Conservation (phyloP, 2,113 vertebrate genomes). For the Chaetorhynchus papuensis region DNA sequence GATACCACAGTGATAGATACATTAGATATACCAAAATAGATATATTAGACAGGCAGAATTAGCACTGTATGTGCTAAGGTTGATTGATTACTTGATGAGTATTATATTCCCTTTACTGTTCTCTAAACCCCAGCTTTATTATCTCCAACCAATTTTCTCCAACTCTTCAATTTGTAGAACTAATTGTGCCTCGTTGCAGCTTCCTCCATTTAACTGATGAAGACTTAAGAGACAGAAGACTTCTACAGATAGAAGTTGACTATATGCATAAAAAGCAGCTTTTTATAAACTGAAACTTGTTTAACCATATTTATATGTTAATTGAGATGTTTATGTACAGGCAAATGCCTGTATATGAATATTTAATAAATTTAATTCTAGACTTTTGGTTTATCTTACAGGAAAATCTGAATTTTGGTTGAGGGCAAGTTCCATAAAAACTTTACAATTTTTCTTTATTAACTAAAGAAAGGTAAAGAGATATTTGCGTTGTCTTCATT, state of each 20-base stretch:
- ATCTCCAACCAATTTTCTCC: conserved; percentile 52
- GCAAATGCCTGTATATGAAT: not conserved
- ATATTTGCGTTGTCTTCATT: conserved; percentile 27
- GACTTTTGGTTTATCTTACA: not conserved
- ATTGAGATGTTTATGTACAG: not conserved
- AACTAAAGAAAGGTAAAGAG: not conserved
- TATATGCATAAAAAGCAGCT: not conserved
- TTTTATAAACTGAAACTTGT: not conserved
- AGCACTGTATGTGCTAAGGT: conserved; percentile 16
- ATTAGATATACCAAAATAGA: conserved; percentile 44
- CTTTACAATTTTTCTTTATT: conserved; percentile 9
- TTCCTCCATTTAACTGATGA: conserved; percentile 36
- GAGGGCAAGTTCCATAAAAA: not conserved
- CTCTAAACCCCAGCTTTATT: conserved; percentile 56
- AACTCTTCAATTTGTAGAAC: conserved; percentile 44
- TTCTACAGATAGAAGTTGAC: not conserved
- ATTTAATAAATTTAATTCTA: not conserved
- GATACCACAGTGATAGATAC: not conserved
- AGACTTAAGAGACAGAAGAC: conserved; percentile 40
- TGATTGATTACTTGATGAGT: conserved; percentile 56
- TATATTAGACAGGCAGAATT: conserved; percentile 37
- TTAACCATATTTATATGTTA: not conserved
- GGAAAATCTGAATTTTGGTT: not conserved
- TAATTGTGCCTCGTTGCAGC: conserved; percentile 43
- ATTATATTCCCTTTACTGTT: conserved; percentile 42